A percentile compares a stretch with the other conserved stretches of the same genome.
Evolutionary conservation across 2,888 invertebrate species (phyloP).

Genomic region (Amiota mariae): DNA sequence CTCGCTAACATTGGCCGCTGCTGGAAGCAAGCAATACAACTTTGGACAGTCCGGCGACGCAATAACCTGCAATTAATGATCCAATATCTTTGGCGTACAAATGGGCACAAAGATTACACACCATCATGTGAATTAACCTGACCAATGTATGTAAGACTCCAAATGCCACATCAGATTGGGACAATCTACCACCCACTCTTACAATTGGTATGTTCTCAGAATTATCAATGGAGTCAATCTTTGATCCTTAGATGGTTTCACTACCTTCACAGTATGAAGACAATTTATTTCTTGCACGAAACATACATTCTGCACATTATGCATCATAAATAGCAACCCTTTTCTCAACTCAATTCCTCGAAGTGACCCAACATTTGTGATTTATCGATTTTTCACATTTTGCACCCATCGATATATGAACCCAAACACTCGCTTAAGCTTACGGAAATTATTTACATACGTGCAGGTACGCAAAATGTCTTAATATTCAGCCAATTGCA

Average conservation of each 20-base stretch:
- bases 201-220: constrained; percentile 21
- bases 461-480: neutral
- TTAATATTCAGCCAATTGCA: neutral
- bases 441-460: too few relatives aligned
- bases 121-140: neutral
- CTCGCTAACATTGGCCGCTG: too few relatives aligned
- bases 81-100: neutral
- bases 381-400: neutral
- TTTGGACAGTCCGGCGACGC: neutral
- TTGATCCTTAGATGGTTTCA: too few relatives aligned
- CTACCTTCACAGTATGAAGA: too few relatives aligned
- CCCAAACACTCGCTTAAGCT: constrained; percentile 28
- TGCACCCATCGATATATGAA: constrained; percentile 29
- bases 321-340: too few relatives aligned
- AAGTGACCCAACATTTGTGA: neutral
- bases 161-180: constrained; percentile 16
- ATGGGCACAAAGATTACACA: too few relatives aligned
- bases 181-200: constrained; percentile 30
- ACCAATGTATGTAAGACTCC: neutral
- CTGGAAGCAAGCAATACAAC: neutral
- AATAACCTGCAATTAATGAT: constrained; percentile 6
- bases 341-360: neutral
- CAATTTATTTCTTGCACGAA: neutral
- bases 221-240: too few relatives aligned
- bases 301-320: neutral